Evolutionary conservation across 2,797 vertebrate species (phyloP), one percentile per base, ranked within the genome.

Genomic region (Phoxinus dragarum): DNA sequence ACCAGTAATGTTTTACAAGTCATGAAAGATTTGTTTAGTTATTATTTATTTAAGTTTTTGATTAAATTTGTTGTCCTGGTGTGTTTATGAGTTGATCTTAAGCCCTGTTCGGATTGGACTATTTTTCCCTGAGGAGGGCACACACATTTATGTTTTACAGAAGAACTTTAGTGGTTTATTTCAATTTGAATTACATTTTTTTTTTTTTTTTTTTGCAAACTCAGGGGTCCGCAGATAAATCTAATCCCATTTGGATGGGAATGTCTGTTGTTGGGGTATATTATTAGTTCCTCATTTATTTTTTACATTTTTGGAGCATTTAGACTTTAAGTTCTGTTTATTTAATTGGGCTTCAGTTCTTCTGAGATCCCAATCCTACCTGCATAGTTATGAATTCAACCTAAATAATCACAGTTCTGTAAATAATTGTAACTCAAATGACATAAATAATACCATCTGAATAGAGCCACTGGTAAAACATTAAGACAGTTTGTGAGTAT

Each of bases 81-180:
- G n/a, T 64, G 59, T 31, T 64, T 64, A 27, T 61, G 59, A 64
- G n/a, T 31, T 47, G n/a, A 31, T 47, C 42, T 73, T 73, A 73
- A 47, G 42, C 71, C 7, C 42, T 73, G 7, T 31, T 47, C 27
- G 0, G n/a, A 9, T 27, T 27, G n/a, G n/a, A 8, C 40, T n/a
- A 4, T 42, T 27, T 72, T 27, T 72, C 42, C 42, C 42, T 49
- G 42, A 31, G n/a, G 42, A 73, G n/a, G n/a, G 14, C 14, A 47
- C 42, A 17, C 47, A 44, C n/a, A 5, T 73, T 47, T 47, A 31
- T 31, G 5, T 34, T 49, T 74, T 34, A 19, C 9, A 74, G 44
- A 49, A 34, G 17, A 36, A 75, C 4, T 12, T 23, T 54, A 27
- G 44, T 73, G 73, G 31, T 74, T 49, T 31, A 49, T 49, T 74